Conservation (phyloP, 2,113 vertebrate genomes). For the Scartelaos histophorus region DNA sequence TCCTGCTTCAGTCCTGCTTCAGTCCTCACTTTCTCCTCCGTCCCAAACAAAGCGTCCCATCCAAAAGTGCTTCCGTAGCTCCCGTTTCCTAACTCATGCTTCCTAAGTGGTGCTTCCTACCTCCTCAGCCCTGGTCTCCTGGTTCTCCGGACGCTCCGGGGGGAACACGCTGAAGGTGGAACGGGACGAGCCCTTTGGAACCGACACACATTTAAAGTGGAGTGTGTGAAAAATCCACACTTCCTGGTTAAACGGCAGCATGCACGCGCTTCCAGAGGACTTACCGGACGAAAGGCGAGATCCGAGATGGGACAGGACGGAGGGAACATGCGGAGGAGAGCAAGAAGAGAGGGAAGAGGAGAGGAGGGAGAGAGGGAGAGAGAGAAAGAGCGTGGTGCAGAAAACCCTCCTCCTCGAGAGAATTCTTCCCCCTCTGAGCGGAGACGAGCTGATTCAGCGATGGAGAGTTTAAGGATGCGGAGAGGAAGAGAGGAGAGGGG, state of each 20-base stretch:
- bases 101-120: too few species aligned
- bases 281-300: background rate
- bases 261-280: background rate
- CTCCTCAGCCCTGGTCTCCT: background rate
- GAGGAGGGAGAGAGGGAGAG: background rate
- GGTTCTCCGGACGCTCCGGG: too few species aligned
- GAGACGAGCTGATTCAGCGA: slow-evolving; percentile 87
- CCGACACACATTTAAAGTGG: too few species aligned
- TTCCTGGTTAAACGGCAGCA: background rate
- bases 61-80: too few species aligned
- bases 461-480: slow-evolving; percentile 91
- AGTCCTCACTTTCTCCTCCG: background rate
- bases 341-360: too few species aligned
- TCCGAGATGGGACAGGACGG: background rate
- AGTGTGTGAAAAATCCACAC: background rate
- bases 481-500: slow-evolving; percentile 77
- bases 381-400: background rate
- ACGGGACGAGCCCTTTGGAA: background rate
- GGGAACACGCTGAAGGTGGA: background rate
- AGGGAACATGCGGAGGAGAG: background rate
- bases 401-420: background rate
- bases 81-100: too few species aligned
- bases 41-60: background rate
- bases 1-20: too few species aligned
- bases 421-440: background rate